Base-by-base conservation (phyloP, 2,888 invertebrate species). In the Adelphocoris suturalis region DNA sequence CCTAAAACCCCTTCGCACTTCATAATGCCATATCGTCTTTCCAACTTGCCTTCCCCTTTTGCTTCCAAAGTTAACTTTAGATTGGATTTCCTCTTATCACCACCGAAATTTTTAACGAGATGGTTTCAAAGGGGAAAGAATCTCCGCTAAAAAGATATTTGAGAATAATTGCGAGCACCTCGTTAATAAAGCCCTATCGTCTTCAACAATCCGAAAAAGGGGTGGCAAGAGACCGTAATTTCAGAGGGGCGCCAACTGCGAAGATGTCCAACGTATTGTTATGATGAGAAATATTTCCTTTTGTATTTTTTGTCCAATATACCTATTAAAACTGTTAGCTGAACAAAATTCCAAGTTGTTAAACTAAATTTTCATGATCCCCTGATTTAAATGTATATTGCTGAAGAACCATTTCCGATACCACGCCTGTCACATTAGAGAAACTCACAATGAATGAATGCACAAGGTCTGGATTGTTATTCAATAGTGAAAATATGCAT, bases 21-120 rank as follows among this genome's bases (percentile, higher is more conserved):
- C 68, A 68, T 68, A 68, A 68, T 27, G 23, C 68, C 68, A 23
- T 68, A 68, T 68, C 68, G 19, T 23, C 23, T 68, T 68, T 23
- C 68, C 68, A 27, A 27, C 68, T 68, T 27, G 23, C 27, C 68
- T 68, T 68, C 19, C 27, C 68, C 57, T 57, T 57, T 0, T 57
- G 16, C 57, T 16, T 68, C 68, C 12, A 7, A 68, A 5, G 68
- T 19, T 68, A 68, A 68, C 68, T 68, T 68, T 68, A 68, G 19
- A 68, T 68, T 68, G 68, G 68, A 68, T 68, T 68, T 68, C 68
- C 68, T 68, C 68, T 68, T 68, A 68, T 68, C 68, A 68, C 68
- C 68, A 23, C 19, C 23, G 68, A 68, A 68, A 68, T 68, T 68
- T 68, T 68, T 68, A 68, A 68, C 68, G 68, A 68, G 68, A 68